These are phyloP conservation scores for Incurvaria masculella DNA, from an alignment of 2,888 invertebrate genomes.

Conservation along the genomic window DNA sequence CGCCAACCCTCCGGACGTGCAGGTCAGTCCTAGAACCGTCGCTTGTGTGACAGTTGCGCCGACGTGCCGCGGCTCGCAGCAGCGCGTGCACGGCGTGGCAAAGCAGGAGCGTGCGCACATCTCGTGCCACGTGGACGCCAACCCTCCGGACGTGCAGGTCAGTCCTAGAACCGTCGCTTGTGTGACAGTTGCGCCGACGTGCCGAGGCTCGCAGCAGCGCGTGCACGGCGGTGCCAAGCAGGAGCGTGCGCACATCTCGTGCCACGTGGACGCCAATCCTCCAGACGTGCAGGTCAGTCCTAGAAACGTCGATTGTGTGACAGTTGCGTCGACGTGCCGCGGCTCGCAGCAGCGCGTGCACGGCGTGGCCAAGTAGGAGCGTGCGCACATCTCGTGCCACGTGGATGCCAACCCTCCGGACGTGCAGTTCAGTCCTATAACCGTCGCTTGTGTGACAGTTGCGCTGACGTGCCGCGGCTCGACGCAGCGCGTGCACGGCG, in stretches of 20 bases:
- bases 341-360: constrained; percentile 84
- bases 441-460: too few species aligned
- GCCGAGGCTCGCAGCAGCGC: constrained; percentile 76
- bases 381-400: constrained; percentile 81
- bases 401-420: constrained; percentile 91
- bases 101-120: constrained; percentile 87
- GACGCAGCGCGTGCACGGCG: constrained; percentile 84
- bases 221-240: constrained; percentile 92
- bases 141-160: constrained; percentile 73
- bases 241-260: constrained; percentile 82
- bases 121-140: constrained; percentile 85
- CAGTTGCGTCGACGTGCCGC: constrained; percentile 86
- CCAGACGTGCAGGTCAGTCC: constrained; percentile 62
- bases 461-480: constrained; percentile 84
- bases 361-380: constrained; percentile 88
- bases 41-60: constrained; percentile 92
- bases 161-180: too few species aligned
- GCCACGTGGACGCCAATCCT: constrained; percentile 89
- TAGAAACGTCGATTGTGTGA: too few species aligned
- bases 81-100: constrained; percentile 86
- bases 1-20: constrained; percentile 86
- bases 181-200: constrained; percentile 88
- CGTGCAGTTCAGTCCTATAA: constrained; percentile 49
- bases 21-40: too few species aligned
- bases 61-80: constrained; percentile 81